A percentile compares a stretch with the other conserved stretches of the same genome.
phyloP scores from a whole-genome alignment of 1,140 invertebrate species.

The Teleopsis dalmanni region DNA sequence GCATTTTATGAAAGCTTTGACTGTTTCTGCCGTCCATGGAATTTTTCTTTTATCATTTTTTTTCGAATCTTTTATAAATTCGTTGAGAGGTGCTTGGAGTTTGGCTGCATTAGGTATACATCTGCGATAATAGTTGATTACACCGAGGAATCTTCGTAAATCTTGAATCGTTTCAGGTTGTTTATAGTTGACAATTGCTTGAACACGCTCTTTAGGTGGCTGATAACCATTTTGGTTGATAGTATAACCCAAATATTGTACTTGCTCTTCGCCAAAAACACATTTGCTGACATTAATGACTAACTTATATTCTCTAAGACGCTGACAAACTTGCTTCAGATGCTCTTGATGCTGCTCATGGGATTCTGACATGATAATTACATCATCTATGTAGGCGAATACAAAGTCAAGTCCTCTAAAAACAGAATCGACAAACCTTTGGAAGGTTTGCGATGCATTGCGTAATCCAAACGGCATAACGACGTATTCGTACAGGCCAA shows the following conservation, averaged over 20 bases:
- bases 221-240: too few species aligned
- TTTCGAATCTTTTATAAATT: constrained; percentile 15
- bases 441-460: constrained; percentile 10
- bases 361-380: constrained; percentile 4
- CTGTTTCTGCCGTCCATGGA: constrained; percentile 7
- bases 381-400: constrained; percentile 2
- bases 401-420: constrained; percentile 4
- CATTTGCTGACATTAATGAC: constrained; percentile 28
- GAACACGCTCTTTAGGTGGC: too few species aligned
- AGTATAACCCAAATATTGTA: constrained; percentile 21
- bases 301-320: constrained; percentile 12
- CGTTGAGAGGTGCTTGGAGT: constrained; percentile 17
- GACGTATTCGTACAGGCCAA: constrained; percentile 7
- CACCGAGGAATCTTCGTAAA: constrained; percentile 41
- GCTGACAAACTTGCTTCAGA: not conserved
- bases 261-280: constrained; percentile 18
- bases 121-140: constrained; percentile 40
- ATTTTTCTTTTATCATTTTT: constrained; percentile 22
- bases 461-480: constrained; percentile 13
- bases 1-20: constrained; percentile 19
- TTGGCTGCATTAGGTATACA: constrained; percentile 27
- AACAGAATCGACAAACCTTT: constrained; percentile 5
- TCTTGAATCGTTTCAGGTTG: too few species aligned
- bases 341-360: not conserved
- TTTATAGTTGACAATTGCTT: too few species aligned